Base-by-base conservation (phyloP, 2,113 vertebrate genomes). In the Podarcis cretensis region DNA sequence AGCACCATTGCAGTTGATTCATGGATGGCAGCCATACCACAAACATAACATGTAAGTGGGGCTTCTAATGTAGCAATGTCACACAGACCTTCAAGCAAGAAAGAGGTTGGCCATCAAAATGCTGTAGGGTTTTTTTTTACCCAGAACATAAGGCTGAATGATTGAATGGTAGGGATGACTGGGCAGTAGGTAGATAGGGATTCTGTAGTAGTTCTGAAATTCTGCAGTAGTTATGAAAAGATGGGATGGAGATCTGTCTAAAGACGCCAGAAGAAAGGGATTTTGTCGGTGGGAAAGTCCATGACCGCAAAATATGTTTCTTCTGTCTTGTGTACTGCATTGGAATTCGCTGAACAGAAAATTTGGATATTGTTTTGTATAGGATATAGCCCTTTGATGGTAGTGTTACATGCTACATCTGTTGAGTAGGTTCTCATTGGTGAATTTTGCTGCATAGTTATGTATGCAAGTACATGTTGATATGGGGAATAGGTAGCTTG, bases 301-400 rank as follows among this genome's bases (percentile, higher is more conserved):
- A 48, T 40, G 90, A 87, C 69, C 12, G 3, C 25, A 69, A 75
- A 79, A 43, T 79, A 35, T 59, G 25, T 43, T 85, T 90, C 73
- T 69, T 83, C 0, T 0, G 37, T 88, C 83, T 89, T 85, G 86
- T 87, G 43, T 54, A 59, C 59, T 71, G 89, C 88, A 30, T 80
- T 75, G 59, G 57, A 35, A 65, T 63, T 71, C 90, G 89, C 23
- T 76, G 35, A 87, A 87, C 87, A 93, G 86, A 83, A 93, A 40
- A 40, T 76, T 7, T 76, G 6, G 74, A 76, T 8, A 21, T 21
- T 32, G 35, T 40, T 76, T 21, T 6, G n/a, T 40, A 35, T 76
- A 21, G 35, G 32, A 76, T 35, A 76, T 76, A 76, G 2, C 20
- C 18, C 20, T 76, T 76, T 76, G 37, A 76, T 32, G 37, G 20